These are phyloP conservation scores for Danionella cerebrum DNA, from an alignment of 2,113 vertebrate genomes.

Conservation along the genomic window DNA sequence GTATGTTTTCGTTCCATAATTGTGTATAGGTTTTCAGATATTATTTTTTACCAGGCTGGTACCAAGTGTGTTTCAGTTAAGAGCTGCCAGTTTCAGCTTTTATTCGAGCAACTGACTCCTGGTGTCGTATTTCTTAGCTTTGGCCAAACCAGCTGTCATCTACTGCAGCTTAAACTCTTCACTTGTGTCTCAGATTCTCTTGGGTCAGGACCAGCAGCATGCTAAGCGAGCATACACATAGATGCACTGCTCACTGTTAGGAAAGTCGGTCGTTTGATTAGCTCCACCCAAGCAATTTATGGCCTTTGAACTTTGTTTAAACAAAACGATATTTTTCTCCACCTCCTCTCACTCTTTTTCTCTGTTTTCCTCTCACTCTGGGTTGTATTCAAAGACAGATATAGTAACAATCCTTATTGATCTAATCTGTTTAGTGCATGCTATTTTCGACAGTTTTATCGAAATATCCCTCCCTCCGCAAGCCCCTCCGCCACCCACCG, in stretches of 20 bases:
- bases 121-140: constrained; percentile 33
- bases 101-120: constrained; percentile 36
- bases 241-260: constrained; percentile 8
- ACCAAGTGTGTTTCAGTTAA: constrained; percentile 12
- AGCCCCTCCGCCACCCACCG: constrained; percentile 43
- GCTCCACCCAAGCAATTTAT: constrained; percentile 27
- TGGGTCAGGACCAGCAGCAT: constrained; percentile 21
- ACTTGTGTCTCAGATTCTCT: constrained; percentile 22
- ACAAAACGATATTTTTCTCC: constrained; percentile 6
- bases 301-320: constrained; percentile 31
- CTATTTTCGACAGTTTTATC: constrained; percentile 71
- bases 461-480: constrained; percentile 49
- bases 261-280: constrained; percentile 27
- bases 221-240: neutral
- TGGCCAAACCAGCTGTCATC: constrained; percentile 37
- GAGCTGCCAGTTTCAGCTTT: constrained; percentile 37
- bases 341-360: neutral
- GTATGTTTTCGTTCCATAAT: constrained; percentile 41
- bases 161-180: constrained; percentile 12
- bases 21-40: constrained; percentile 24
- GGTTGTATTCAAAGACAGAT: constrained; percentile 45
- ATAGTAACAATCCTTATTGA: constrained; percentile 60
- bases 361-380: constrained; percentile 11
- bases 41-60: constrained; percentile 31
- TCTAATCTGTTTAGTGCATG: constrained; percentile 66